These are phyloP conservation scores for Coelopa pilipes DNA, from an alignment of 2,888 invertebrate species.

Conservation along the genomic window DNA sequence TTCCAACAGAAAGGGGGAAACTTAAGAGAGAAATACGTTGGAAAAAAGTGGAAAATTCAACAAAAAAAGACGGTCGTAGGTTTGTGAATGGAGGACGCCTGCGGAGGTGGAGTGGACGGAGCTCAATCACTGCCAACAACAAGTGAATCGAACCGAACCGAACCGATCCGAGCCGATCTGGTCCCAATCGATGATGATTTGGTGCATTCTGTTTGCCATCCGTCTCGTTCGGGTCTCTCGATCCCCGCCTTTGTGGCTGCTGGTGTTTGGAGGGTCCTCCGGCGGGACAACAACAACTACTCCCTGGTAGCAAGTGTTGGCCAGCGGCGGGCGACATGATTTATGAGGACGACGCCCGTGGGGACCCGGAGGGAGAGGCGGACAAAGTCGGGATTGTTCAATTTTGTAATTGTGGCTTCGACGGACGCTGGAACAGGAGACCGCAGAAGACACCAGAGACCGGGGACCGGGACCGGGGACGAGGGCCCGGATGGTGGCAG, in stretches of 20 bases:
- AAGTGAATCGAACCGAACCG: constrained; percentile 13
- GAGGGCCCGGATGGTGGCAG: neutral
- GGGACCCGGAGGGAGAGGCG: neutral
- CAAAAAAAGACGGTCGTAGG: neutral
- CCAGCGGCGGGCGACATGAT: constrained; percentile 22
- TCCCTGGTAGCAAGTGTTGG: constrained; percentile 23
- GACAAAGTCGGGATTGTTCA: constrained; percentile 18
- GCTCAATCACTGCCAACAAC: constrained; percentile 28
- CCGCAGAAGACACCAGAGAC: neutral
- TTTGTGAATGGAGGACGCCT: constrained; percentile 10
- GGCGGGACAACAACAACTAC: constrained; percentile 5
- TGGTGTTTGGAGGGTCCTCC: constrained; percentile 1
- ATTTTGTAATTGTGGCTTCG: constrained; percentile 33
- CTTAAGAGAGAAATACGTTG: too few species aligned
- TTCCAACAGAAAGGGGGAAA: neutral
- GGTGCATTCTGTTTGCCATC: constrained; percentile 6
- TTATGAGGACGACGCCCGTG: constrained; percentile 15
- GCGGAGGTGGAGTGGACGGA: neutral
- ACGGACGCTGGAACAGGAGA: neutral
- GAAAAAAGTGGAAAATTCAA: too few species aligned
- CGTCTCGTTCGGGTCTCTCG: too few species aligned
- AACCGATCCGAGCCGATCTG: too few species aligned
- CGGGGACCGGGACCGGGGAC: neutral
- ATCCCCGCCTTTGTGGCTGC: neutral
- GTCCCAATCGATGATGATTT: too few species aligned